Base-by-base conservation (phyloP, 2,888 invertebrate species). In the Apotomis capreana region DNA sequence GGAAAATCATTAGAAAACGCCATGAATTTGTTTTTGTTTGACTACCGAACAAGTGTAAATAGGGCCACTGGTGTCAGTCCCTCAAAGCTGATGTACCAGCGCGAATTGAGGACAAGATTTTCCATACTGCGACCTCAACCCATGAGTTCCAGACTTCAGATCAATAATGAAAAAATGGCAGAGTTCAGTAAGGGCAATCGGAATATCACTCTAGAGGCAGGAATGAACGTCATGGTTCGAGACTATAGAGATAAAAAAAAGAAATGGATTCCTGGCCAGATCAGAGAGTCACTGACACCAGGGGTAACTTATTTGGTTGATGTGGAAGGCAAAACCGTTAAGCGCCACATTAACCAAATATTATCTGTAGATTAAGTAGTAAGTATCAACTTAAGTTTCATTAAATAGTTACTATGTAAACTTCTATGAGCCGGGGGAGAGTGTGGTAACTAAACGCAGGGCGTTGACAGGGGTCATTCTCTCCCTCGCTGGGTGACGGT, bases 41-140 rank as follows among this genome's bases (percentile, higher is more conserved):
- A 58, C 37, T 58, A 37, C 37, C 36, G 58, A 12, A 58, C 49
- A 26, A 61, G 61, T 49, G 61, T 61, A 15, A 46, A 61, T 5
- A 46, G 61, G 15, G 61, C 61, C 13, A 61, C 61, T 61, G 61
- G 61, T 61, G 61, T 61, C 61, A 61, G 61, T 12, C 61, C 61
- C 49, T 46, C 61, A 49, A 61, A 61, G 10, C 10, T 61, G 5
- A 49, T 49, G 26, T 49, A 61, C 10, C 61, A 61, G 26, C 49
- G 61, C 4, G 49, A 61, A 26, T 49, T 61, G 26, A 61, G 61
- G 15, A 61, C 61, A 12, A 15, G 61, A 49, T 61, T 61, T 61
- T 61, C 61, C 6, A 49, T 61, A 26, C 61, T 61, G 3, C 49
- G 61, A 49, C 61, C 61, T 10, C 61, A 49, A 12, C 61, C 61